Evolutionary conservation across 2,888 invertebrate species (phyloP), one percentile per base, ranked within the genome.

Genomic region (Drosophila tripunctata): DNA sequence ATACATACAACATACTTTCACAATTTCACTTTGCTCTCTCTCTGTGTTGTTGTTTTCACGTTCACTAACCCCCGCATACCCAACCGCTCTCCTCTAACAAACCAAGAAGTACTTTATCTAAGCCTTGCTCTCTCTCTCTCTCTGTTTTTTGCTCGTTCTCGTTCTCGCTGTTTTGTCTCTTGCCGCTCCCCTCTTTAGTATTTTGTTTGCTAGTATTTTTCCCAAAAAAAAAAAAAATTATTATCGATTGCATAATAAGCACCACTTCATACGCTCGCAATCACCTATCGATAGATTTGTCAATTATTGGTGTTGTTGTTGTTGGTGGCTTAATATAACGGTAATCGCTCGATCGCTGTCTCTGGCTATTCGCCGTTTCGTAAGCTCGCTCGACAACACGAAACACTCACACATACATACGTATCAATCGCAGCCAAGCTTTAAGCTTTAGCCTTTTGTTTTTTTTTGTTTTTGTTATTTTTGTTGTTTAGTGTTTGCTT

Each of bases 251-350:
- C 33, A 27, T n/a, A 50, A n/a, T 7, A 17, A 67, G 70, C 70
- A 67, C 73, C 38, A 52, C 51, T 48, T 62, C 67, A 70, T 67
- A n/a, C 17, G 24, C 27, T 50, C 64, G 36, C 61, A 50, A 58
- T 15, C 47, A 40, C 38, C n/a, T n/a, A 71, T 71, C 45, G 63
- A 70, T 67, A 70, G n/a, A n/a, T n/a, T n/a, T n/a, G 75, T 58
- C 67, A 60, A 70, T 45, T 68, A n/a, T 75, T 68, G 72, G 72
- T 82, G 82, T 77, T n/a, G n/a, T n/a, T n/a, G n/a, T 27, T 27
- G 27, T 27, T 74, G 81, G 80, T 66, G 64, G 75, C 55, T 74
- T 74, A 71, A 52, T 69, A 35, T 58, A 77, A 62, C 73, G 61
- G 71, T 71, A 74, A 77, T 71, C 80, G 68, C 58, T 66, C 56